These are phyloP conservation scores for Phengaris alcon DNA, from an alignment of 2,888 invertebrate genomes.

Conservation along the genomic window DNA sequence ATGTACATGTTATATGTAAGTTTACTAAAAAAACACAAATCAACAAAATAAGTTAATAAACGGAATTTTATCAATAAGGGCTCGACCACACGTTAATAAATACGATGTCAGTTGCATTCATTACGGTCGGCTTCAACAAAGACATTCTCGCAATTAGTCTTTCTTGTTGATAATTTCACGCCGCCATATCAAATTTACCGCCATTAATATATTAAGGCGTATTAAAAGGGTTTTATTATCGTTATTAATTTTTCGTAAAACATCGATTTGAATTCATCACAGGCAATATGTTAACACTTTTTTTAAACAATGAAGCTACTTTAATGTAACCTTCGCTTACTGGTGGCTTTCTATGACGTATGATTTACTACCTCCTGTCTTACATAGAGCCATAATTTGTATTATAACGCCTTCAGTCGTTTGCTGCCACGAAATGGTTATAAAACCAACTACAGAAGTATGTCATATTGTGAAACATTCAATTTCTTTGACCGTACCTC, in stretches of 20 bases:
- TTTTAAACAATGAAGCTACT: constrained; percentile 19
- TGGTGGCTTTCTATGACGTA: no score
- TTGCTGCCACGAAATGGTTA: no score
- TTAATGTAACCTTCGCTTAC: neutral
- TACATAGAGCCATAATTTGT: no score
- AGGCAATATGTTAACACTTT: constrained; percentile 1
- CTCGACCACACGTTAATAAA: constrained; percentile 4
- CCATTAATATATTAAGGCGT: constrained; percentile 4
- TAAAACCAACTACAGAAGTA: no score
- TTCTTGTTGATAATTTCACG: constrained; percentile 40
- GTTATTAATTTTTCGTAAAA: constrained; percentile 10
- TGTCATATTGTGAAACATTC: no score
- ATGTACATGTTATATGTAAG: no score
- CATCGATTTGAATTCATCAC: neutral
- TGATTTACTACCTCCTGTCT: no score
- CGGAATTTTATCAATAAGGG: constrained; percentile 11
- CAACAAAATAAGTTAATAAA: no score
- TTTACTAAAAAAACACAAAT: no score
- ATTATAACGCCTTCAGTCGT: no score
- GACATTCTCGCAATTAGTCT: constrained; percentile 40
- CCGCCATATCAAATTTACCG: constrained; percentile 36
- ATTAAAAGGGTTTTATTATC: constrained; percentile 1
- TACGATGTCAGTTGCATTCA: constrained; percentile 5
- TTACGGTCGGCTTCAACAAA: constrained; percentile 35
- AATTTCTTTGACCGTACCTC: no score